A percentile compares a stretch with the other conserved stretches of the same genome.
phyloP scores from a whole-genome alignment of 2,888 invertebrate species.

The Pseudococcus jackbeardsleyi region DNA sequence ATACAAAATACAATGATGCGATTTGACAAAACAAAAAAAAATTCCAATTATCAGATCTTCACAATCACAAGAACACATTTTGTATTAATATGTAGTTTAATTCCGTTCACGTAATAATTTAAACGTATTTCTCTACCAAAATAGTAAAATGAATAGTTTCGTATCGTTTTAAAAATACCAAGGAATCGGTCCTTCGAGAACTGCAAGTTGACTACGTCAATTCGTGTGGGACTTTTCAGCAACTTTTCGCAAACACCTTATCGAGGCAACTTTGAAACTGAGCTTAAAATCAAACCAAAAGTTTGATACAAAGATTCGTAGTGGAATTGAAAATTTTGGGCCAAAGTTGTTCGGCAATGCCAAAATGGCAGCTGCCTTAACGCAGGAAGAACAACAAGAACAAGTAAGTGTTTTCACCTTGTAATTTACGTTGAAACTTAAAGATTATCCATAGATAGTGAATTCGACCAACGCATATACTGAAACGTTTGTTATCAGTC shows the following conservation, averaged over 20 bases:
- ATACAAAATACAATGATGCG: background rate
- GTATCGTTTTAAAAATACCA: background rate
- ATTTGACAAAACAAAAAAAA: background rate
- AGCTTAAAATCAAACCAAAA: slow-evolving; percentile 24
- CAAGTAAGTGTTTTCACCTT: slow-evolving; percentile 56
- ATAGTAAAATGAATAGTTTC: background rate
- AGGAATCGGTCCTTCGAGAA: background rate
- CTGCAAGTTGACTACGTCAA: background rate
- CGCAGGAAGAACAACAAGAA: slow-evolving; percentile 45
- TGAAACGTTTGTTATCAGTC: background rate
- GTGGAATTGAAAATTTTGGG: slow-evolving; percentile 22
- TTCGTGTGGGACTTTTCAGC: slow-evolving; percentile 20
- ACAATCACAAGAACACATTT: background rate
- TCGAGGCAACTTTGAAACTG: background rate
- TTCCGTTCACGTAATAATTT: background rate
- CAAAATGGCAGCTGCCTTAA: slow-evolving; percentile 65
- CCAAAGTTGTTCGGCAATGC: slow-evolving; percentile 60
- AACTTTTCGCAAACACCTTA: slow-evolving; percentile 5
- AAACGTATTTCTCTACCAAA: background rate
- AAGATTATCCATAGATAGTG: background rate
- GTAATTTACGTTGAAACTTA: slow-evolving; percentile 3
- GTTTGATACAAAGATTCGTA: slow-evolving; percentile 1
- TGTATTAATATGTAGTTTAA: background rate
- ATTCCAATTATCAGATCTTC: background rate
- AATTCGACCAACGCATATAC: background rate